These are phyloP conservation scores for Pangasius krempfi DNA, from an alignment of 2,797 vertebrate species.

Conservation along the genomic window DNA sequence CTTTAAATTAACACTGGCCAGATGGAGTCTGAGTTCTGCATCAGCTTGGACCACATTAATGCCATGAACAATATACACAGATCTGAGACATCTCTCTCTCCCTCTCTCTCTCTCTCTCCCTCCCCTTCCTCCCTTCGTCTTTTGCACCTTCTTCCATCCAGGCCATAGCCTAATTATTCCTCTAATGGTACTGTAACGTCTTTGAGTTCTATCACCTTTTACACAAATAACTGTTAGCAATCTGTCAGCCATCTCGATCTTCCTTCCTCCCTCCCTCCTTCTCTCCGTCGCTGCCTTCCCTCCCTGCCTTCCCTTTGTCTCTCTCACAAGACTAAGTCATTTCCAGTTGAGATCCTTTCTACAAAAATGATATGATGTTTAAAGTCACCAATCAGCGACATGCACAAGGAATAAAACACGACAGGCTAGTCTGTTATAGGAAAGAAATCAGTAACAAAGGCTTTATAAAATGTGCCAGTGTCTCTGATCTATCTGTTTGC, in stretches of 20 bases:
- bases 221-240: neutral
- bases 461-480: neutral
- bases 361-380: neutral
- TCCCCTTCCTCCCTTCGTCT: constrained; percentile 3
- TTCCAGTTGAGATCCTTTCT: neutral
- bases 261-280: neutral
- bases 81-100: neutral
- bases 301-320: neutral
- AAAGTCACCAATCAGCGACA: neutral
- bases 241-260: neutral
- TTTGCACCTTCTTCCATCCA: neutral
- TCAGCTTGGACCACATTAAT: constrained; percentile 36
- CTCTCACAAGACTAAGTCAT: neutral
- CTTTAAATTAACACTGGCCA: constrained; percentile 39
- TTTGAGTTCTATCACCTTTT: neutral
- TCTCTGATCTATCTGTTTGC: neutral
- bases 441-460: too few relatives aligned
- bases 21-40: constrained; percentile 51
- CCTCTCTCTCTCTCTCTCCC: constrained; percentile 19
- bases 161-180: constrained; percentile 16
- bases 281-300: too few relatives aligned
- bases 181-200: neutral
- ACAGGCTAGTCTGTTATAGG: too few relatives aligned
- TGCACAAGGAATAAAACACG: neutral
- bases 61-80: constrained; percentile 32